Evolutionary conservation across 2,888 invertebrate genomes (phyloP), one percentile per base, ranked within the genome.

Genomic region (Periphyllus acericola): DNA sequence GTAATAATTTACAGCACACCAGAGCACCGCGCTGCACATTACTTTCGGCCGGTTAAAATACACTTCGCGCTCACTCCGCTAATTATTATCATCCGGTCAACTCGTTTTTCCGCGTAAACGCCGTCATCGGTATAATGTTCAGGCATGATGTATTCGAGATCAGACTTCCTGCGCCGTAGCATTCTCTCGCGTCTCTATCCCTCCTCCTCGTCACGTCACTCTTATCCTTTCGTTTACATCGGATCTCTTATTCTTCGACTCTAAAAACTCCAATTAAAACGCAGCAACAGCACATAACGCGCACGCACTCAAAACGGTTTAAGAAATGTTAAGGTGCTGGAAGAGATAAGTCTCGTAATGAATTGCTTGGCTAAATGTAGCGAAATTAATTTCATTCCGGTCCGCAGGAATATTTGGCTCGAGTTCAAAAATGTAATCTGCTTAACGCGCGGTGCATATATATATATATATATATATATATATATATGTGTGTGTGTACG

Each of bases 361-460:
- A 83, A 83, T 83, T 55, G 72, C 34, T 25, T 4, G 55, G 55
- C 72, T 74, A 83, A 83, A 83, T 74, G 83, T 72, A 52, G 72
- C 74, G 83, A 83, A 74, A 55, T 83, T 74, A 74, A 83, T 83
- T 83, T 72, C n/a, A 55, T 83, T 83, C 72, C 83, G 72, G 83
- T 72, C 55, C 11, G 19, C 82, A 55, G 72, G n/a, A 72, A 74
- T 74, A 52, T 52, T 83, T 83, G 83, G 72, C 55, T 11, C 5
- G 19, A 21, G 52, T 25, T 74, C 83, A 83, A 83, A 72, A 83
- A 17, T n/a, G 72, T 74, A 83, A 83, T 74, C 83, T 74, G 83
- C 36, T 83, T n/a, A 74, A 19, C 46, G 46, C 40, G 68, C 29
- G 6, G 29, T 68, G 11, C 11, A 68, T 25, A 40, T 68, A 29